Base-by-base conservation (phyloP, 1,140 invertebrate genomes). In the Aporrectodea caliginosa region DNA sequence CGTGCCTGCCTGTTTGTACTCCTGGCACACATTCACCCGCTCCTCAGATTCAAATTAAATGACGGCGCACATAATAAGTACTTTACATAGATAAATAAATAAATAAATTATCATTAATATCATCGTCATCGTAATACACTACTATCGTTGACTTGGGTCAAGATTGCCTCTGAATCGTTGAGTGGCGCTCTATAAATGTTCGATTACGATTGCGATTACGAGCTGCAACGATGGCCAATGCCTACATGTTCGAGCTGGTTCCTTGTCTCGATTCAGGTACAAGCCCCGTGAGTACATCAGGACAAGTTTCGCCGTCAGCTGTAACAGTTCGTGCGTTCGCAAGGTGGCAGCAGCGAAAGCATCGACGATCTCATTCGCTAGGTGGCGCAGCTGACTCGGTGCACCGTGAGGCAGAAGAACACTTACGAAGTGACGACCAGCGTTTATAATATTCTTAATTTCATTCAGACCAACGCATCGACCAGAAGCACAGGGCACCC, bases 391-490 rank as follows among this genome's bases (percentile, higher is more conserved):
- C 0, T 35, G 34, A 14, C 16, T n/a, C 1, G 89, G 89, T 1
- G 87, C 87, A 69, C 88, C 87, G 78, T 88, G 85, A 0, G 89
- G 88, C 1, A 90, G 84, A 1, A 89, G 84, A 77, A 88, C 85
- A 22, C 83, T 85, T 16, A 86, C 86, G 81, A 90, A 89, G 83
- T 90, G 88, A 32, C 86, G 82, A 0, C 87, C 89, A 35, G 87
- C 87, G 73, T 89, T 88, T 35, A 85, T 85, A n/a, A 89, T 85
- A 79, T 90, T 90, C 33, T 84, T 83, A 76, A 86, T 86, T 81
- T 90, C 88, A 82, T 90, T 90, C 80, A 86, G 85, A 32, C 87
- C 86, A n/a, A 81, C 31, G 82, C 90, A 90, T 2, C 77, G 79
- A 0, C 85, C 85, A 14, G 85, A 69, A 6, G 83, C 34, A 83